phyloP scores from a whole-genome alignment of 2,888 invertebrate genomes.

The Dugesia japonica region DNA sequence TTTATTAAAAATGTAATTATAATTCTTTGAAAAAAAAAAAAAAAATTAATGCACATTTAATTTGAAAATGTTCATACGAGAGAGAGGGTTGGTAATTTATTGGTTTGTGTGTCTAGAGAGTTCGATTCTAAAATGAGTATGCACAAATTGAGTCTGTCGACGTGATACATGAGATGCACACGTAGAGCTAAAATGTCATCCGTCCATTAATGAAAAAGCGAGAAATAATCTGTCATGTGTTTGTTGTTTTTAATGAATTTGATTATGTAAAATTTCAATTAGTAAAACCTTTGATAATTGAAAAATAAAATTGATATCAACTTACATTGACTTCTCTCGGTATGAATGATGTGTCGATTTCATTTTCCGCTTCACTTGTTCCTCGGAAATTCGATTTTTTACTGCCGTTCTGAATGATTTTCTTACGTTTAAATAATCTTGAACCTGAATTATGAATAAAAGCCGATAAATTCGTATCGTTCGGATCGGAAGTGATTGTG shows the following conservation, averaged over 20 bases:
- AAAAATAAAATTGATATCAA: not conserved
- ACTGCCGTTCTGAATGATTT: constrained; percentile 11
- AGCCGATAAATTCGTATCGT: not conserved
- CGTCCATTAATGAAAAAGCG: not conserved
- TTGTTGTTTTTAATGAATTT: too few relatives aligned
- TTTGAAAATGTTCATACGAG: too few relatives aligned
- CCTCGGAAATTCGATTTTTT: constrained; percentile 8
- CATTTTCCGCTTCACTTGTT: constrained; percentile 15
- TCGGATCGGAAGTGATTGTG: not conserved
- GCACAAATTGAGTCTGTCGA: not conserved
- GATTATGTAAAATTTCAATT: too few relatives aligned
- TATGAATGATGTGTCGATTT: not conserved
- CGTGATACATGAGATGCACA: not conserved
- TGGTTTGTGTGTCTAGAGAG: not conserved
- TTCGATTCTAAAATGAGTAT: not conserved
- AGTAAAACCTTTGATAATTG: too few relatives aligned
- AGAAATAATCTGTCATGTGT: not conserved
- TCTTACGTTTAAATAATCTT: not conserved
- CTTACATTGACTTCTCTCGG: not conserved
- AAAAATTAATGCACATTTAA: too few relatives aligned
- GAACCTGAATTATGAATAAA: not conserved
- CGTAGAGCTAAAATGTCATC: not conserved
- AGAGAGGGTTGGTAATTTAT: too few relatives aligned
- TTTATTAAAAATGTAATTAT: too few relatives aligned
- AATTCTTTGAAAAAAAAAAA: too few relatives aligned